Evolutionary conservation across 1,140 invertebrate species (phyloP).

Genomic region (Drosophila orena): DNA sequence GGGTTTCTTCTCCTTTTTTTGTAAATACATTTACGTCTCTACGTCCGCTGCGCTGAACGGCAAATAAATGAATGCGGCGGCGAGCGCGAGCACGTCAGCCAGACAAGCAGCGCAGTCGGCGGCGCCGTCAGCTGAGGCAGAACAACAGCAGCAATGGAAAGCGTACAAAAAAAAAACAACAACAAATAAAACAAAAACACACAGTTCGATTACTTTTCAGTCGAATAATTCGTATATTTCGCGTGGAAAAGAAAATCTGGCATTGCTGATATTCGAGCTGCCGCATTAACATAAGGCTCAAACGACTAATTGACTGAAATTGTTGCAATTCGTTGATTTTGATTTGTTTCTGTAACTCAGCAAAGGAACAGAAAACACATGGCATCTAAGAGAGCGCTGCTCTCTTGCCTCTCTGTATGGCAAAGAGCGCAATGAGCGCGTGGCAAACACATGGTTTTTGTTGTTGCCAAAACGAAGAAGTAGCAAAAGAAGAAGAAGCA

Average conservation of each 20-base stretch:
- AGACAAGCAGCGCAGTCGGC: conserved; percentile 16
- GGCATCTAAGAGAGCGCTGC: conserved; percentile 15
- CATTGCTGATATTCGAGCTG: not conserved
- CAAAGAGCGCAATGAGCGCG: conserved; percentile 59
- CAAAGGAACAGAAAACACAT: conserved; percentile 25
- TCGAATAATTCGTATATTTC: not conserved
- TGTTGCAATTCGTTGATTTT: conserved; percentile 15
- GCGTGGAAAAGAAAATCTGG: not conserved
- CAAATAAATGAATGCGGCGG: conserved; percentile 72
- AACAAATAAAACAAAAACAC: conserved; percentile 8
- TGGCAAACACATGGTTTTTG: conserved; percentile 82
- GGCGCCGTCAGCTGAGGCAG: conserved; percentile 28
- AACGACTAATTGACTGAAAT: conserved; percentile 44
- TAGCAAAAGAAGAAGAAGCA: conserved; percentile 49
- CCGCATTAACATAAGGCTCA: conserved; percentile 18
- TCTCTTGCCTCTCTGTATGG: conserved; percentile 6
- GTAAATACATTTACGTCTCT: conserved; percentile 13
- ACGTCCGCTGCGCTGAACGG: conserved; percentile 72
- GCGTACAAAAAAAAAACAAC: conserved; percentile 10
- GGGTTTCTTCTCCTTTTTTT: conserved; percentile 13
- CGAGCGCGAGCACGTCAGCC: conserved; percentile 30
- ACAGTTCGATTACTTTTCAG: conserved; percentile 4
- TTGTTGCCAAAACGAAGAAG: conserved; percentile 68
- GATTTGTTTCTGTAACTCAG: conserved; percentile 40
- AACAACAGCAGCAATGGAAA: conserved; percentile 18